Evolutionary conservation across 1,140 invertebrate genomes (phyloP).

Genomic region (Drosophila bocqueti): DNA sequence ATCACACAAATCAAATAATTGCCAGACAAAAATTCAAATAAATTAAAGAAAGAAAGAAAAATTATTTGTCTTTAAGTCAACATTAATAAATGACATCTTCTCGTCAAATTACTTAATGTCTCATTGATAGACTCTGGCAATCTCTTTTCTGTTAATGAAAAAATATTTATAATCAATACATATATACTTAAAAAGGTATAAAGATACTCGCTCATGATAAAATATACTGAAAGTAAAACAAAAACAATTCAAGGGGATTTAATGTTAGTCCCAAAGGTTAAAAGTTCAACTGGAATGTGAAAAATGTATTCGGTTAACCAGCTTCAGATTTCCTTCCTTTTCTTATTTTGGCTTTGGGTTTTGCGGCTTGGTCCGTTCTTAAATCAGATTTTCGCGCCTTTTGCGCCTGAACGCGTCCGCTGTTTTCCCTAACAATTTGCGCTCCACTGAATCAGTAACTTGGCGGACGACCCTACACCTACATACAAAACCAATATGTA

Average conservation of each 20-base stretch:
- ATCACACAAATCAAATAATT: not conserved
- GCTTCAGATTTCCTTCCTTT: not conserved
- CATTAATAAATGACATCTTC: not conserved
- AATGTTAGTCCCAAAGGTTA: slow-evolving; percentile 6
- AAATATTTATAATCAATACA: not conserved
- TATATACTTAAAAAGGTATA: not conserved
- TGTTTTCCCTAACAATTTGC: slow-evolving; percentile 61
- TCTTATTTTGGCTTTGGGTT: slow-evolving; percentile 16
- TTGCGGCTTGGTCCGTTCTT: slow-evolving; percentile 39
- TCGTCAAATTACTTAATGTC: not conserved
- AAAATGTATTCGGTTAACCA: not conserved
- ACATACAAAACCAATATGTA: not conserved
- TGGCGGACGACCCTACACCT: slow-evolving; percentile 21
- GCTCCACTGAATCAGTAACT: slow-evolving; percentile 57
- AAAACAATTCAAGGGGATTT: not conserved
- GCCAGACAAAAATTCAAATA: not conserved
- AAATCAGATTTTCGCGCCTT: slow-evolving; percentile 60
- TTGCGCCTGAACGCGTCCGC: slow-evolving; percentile 59
- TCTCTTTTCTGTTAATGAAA: too few relatives aligned
- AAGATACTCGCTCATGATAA: too few relatives aligned
- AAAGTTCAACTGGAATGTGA: slow-evolving; percentile 2
- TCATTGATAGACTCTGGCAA: not conserved
- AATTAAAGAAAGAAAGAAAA: not conserved
- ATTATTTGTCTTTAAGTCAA: not conserved
- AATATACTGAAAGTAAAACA: not conserved